Base-by-base conservation (phyloP, 2,113 vertebrate species). In the Sapayoa aenigma region DNA sequence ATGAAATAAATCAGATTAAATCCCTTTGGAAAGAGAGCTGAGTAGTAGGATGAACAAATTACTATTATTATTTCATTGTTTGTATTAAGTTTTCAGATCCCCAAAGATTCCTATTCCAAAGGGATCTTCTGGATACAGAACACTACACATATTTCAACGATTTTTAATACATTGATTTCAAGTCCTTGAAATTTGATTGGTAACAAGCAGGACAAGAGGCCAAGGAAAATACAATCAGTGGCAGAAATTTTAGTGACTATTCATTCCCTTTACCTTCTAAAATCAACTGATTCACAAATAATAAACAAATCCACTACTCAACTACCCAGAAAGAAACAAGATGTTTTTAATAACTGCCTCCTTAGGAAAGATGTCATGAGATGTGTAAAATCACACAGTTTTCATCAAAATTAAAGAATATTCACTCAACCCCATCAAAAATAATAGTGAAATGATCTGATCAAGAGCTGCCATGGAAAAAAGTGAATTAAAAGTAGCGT, bases 141-240 rank as follows among this genome's bases (percentile, higher is more conserved):
- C 0, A 12, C 5, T 27, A 27, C 12, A 5, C 7, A 4, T 6
- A 67, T 56, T 76, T 1, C 3, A 28, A 11, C 6, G 2, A 0
- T 9, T 56, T 56, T 42, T 44, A 22, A 44, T 31, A 16, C 2
- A 28, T 2, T 37, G 19, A 25, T 44, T 46, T 22, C 33, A 75
- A 47, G 11, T 6, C 31, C 12, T 52, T 60, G 27, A 56, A 33
- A 63, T 41, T 5, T 37, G 4, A 9, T 49, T 56, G 15, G 31
- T 8, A 53, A 87, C 6, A 63, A 63, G 52, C 0, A 33, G 17
- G 9, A 44, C 5, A 58, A 33, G 24, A 67, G 9, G 16, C 15
- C 53, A 74, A 44, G 69, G 11, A 53, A 60, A 87, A 17, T 6
- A 37, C 5, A 16, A 74, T 2, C 14, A 44, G 8, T 4, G 1